Conservation (phyloP, 2,113 vertebrate species). For the Calidris pugnax region DNA sequence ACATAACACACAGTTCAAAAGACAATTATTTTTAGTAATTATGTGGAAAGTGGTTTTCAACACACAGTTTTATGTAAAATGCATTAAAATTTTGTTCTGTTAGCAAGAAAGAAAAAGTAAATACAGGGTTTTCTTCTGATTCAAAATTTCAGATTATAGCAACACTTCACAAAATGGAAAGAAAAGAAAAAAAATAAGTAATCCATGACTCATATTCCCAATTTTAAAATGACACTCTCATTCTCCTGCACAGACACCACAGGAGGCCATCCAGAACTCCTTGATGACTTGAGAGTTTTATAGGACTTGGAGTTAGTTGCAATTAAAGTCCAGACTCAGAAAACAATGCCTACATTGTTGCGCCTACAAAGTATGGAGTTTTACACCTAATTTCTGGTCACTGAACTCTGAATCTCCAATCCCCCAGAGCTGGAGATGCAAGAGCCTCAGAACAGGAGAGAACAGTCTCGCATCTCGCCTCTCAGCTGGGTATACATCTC, state of each 20-base stretch:
- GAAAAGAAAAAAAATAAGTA: not conserved
- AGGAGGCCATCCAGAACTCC: not conserved
- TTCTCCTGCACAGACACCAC: not conserved
- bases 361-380: not conserved
- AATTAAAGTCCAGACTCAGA: not conserved
- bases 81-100: not conserved
- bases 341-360: not conserved
- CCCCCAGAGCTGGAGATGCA: not conserved
- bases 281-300: not conserved
- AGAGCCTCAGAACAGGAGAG: not conserved
- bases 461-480: not conserved
- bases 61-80: not conserved
- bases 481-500: not conserved
- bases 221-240: not conserved
- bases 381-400: not conserved
- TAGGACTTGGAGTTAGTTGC: not conserved
- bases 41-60: not conserved
- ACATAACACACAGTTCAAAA: not conserved
- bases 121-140: not conserved
- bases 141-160: not conserved
- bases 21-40: constrained; percentile 1
- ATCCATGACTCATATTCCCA: not conserved
- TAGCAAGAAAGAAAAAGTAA: not conserved
- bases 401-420: not conserved
- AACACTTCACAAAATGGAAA: not conserved